Evolutionary conservation across 2,113 vertebrate genomes (phyloP).

Genomic region (Albula glossodonta): DNA sequence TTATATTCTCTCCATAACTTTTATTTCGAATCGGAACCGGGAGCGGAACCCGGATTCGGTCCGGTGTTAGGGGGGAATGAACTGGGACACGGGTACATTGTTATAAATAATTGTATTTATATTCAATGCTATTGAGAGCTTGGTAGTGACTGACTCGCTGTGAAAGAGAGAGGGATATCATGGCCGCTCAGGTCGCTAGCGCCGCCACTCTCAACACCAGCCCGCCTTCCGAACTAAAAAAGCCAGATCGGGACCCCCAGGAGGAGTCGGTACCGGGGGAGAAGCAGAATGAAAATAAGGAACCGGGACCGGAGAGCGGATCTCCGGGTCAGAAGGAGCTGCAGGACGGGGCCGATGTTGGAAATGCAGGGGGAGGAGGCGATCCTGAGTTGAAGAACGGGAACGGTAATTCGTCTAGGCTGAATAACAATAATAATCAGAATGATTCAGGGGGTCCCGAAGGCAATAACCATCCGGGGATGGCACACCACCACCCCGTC

Average conservation of each 20-base stretch:
- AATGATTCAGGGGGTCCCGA: conserved; percentile 78
- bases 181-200: conserved; percentile 96
- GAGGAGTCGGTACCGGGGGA: conserved; percentile 84
- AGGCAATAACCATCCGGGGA: conserved; percentile 86
- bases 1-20: conserved; percentile 66
- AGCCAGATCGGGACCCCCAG: conserved; percentile 86
- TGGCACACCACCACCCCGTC: conserved; percentile 78
- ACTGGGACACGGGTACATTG: conserved; percentile 73
- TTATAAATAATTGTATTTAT: conserved; percentile 68
- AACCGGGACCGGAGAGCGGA: conserved; percentile 73
- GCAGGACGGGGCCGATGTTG: conserved; percentile 86
- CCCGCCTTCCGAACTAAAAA: conserved; percentile 89
- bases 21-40: conserved; percentile 65
- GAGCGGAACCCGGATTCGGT: conserved; percentile 77
- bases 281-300: conserved; percentile 75
- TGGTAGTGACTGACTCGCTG: conserved; percentile 68
- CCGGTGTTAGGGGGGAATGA: conserved; percentile 83
- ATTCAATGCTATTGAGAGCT: conserved; percentile 68
- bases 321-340: conserved; percentile 85
- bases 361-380: conserved; percentile 82
- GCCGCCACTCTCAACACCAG: conserved; percentile 88
- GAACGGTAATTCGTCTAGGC: conserved; percentile 88
- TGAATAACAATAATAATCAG: conserved; percentile 72
- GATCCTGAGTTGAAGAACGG: conserved; percentile 93
- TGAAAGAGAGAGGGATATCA: conserved; percentile 82